These are phyloP conservation scores for Carterocephalus palaemon DNA, from an alignment of 2,888 invertebrate genomes.

Conservation along the genomic window DNA sequence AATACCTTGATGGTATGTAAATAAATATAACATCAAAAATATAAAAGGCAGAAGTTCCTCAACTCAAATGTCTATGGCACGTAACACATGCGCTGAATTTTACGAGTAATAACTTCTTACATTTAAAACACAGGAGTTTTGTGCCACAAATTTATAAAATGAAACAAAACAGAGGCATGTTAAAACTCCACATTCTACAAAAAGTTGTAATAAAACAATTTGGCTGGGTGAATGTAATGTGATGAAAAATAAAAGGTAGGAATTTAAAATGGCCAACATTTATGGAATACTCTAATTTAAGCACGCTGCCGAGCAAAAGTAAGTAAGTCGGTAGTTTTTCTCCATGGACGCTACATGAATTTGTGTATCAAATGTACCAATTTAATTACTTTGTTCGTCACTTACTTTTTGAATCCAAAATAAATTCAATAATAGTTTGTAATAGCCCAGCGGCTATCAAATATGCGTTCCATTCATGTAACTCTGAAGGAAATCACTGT, in stretches of 20 bases:
- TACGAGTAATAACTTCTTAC: slow-evolving; percentile 46
- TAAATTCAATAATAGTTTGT: no score
- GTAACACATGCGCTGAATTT: slow-evolving; percentile 33
- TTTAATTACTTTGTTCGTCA: no score
- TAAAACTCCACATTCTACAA: slow-evolving; percentile 57
- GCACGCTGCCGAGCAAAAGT: slow-evolving; percentile 28
- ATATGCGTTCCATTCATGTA: no score
- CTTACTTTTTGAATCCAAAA: no score
- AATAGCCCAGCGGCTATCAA: no score
- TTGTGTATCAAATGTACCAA: no score
- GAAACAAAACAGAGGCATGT: slow-evolving; percentile 56
- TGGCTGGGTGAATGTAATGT: slow-evolving; percentile 54
- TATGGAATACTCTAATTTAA: slow-evolving; percentile 46
- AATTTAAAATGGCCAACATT: slow-evolving; percentile 59
- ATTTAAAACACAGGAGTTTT: slow-evolving; percentile 46
- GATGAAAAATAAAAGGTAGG: slow-evolving; percentile 58
- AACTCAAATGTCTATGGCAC: slow-evolving; percentile 16
- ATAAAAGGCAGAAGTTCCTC: neutral
- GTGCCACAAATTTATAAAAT: slow-evolving; percentile 59
- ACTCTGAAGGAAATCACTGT: no score
- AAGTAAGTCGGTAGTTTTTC: slow-evolving; percentile 23
- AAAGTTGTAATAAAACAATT: slow-evolving; percentile 67
- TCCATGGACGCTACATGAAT: no score
- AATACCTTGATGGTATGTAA: no score
- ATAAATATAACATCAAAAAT: no score